Conservation (phyloP, 2,113 vertebrate species). For the Rhineura floridana region DNA sequence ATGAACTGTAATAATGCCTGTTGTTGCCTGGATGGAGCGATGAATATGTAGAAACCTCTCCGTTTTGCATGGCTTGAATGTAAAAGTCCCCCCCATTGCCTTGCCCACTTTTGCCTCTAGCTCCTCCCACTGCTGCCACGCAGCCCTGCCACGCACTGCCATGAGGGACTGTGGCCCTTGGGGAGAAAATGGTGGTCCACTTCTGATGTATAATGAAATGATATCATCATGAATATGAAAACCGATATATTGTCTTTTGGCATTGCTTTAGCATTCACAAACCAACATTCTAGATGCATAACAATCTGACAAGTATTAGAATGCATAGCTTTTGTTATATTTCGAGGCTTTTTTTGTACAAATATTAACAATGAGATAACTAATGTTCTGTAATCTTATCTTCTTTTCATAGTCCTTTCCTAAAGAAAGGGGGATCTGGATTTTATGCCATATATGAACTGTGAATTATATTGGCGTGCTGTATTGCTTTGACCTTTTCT, state of each 20-base stretch:
- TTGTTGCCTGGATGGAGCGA: too few relatives aligned
- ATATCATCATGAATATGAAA: background rate
- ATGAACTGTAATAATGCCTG: too few relatives aligned
- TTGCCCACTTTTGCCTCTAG: too few relatives aligned
- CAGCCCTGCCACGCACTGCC: too few relatives aligned
- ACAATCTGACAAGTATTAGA: constrained; percentile 38
- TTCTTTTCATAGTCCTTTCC: constrained; percentile 65
- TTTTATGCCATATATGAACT: constrained; percentile 73
- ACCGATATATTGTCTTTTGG: background rate
- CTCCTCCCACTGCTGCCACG: too few relatives aligned
- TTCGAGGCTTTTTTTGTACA: constrained; percentile 24
- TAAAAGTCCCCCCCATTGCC: too few relatives aligned
- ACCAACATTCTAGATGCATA: constrained; percentile 47
- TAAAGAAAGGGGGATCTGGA: constrained; percentile 67
- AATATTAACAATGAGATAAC: constrained; percentile 49
- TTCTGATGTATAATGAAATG: background rate
- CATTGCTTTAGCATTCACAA: background rate
- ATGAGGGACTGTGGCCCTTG: background rate
- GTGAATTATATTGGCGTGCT: constrained; percentile 74
- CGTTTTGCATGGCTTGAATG: too few relatives aligned
- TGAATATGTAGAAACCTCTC: too few relatives aligned
- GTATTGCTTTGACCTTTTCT: constrained; percentile 77
- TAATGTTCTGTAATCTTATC: constrained; percentile 59
- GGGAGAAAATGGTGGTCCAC: background rate
- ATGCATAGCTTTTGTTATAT: constrained; percentile 57